Percentiles rank a stretch among this genome's conserved stretches.
Evolutionary conservation across 2,888 invertebrate species (phyloP).

Genomic region (Drosophila limbata): DNA sequence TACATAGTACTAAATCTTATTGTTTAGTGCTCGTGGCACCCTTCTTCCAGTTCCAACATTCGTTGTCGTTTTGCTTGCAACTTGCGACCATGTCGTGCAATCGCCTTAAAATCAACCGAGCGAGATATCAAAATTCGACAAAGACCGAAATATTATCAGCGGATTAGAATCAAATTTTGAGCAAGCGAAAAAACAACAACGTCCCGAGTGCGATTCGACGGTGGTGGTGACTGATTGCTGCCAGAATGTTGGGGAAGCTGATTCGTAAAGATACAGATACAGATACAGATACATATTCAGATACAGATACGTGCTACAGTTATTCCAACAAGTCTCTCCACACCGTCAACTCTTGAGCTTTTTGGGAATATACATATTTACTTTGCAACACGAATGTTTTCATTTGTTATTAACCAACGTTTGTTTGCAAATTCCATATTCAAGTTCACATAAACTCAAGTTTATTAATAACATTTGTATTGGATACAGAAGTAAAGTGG

Average conservation of each 20-base stretch:
- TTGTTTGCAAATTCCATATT: no score
- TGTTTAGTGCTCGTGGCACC: constrained; percentile 24
- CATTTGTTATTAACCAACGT: no score
- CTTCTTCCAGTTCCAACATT: constrained; percentile 5
- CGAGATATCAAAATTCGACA: constrained; percentile 69
- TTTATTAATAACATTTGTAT: no score
- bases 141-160: constrained; percentile 69
- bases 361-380: neutral
- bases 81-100: constrained; percentile 36
- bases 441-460: no score
- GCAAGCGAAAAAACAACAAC: constrained; percentile 5
- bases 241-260: neutral
- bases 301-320: neutral
- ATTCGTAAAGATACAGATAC: neutral
- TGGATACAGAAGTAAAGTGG: no score
- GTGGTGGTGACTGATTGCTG: constrained; percentile 35
- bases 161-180: constrained; percentile 71
- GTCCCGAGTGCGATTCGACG: neutral
- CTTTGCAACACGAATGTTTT: neutral
- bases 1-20: constrained; percentile 36
- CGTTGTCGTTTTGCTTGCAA: constrained; percentile 6
- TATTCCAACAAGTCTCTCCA: neutral
- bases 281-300: neutral
- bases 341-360: neutral
- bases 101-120: constrained; percentile 74